Evolutionary conservation across 2,888 invertebrate species (phyloP).

Genomic region (Monochamus alternatus): DNA sequence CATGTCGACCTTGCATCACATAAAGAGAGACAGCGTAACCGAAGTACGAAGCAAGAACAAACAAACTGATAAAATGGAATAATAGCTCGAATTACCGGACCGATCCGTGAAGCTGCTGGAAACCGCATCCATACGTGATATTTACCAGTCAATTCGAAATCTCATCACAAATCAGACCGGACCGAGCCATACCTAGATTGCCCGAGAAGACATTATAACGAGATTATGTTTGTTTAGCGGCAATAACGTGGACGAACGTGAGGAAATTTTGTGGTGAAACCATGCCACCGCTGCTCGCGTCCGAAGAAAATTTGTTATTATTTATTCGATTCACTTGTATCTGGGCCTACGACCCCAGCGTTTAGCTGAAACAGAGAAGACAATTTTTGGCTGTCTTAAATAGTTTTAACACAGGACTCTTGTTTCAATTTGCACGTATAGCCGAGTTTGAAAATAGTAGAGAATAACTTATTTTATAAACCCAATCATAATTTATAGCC

Average conservation of each 20-base stretch:
- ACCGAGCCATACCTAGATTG: slow-evolving; percentile 4
- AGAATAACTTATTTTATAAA: too few species aligned
- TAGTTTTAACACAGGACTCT: too few species aligned
- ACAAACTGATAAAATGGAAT: slow-evolving; percentile 50
- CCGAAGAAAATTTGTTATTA: slow-evolving; percentile 4
- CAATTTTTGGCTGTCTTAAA: background rate
- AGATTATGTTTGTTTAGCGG: slow-evolving; percentile 58
- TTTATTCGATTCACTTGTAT: slow-evolving; percentile 14
- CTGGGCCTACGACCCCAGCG: background rate
- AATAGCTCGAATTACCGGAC: slow-evolving; percentile 44
- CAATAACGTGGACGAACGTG: slow-evolving; percentile 53
- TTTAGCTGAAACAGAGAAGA: background rate
- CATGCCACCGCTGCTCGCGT: slow-evolving; percentile 4
- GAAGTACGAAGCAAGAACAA: slow-evolving; percentile 38
- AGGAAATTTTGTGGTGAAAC: slow-evolving; percentile 55
- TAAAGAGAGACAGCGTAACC: background rate
- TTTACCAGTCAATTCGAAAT: slow-evolving; percentile 53
- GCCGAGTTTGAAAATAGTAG: too few species aligned
- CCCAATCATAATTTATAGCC: too few species aligned
- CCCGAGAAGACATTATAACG: slow-evolving; percentile 52
- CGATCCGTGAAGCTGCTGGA: slow-evolving; percentile 52
- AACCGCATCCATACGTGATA: slow-evolving; percentile 56
- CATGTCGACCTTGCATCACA: background rate
- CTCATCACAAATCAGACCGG: slow-evolving; percentile 52
- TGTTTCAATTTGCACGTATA: too few species aligned